These are phyloP conservation scores for Clarias laeviceps DNA, from an alignment of 2,797 vertebrate species.

Conservation along the genomic window DNA sequence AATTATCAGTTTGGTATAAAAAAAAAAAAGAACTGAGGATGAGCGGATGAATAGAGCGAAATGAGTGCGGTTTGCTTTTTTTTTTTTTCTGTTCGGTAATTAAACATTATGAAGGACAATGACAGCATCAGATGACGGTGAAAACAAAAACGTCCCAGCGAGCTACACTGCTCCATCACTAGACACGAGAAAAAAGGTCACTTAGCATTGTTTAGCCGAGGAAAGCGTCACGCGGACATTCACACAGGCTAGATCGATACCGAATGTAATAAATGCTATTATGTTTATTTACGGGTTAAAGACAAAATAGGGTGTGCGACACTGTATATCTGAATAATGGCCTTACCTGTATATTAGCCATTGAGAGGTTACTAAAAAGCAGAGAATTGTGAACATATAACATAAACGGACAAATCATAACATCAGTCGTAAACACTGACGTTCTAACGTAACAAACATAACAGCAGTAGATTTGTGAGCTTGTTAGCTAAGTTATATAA, in stretches of 20 bases:
- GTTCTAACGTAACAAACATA: neutral
- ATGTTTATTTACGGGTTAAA: neutral
- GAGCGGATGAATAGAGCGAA: neutral
- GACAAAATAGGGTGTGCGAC: neutral
- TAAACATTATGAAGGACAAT: neutral
- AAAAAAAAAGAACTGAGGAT: conserved; percentile 11
- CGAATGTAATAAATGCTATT: neutral
- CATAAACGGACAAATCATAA: neutral
- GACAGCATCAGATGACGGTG: neutral
- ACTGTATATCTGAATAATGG: too few relatives aligned
- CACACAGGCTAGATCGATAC: neutral
- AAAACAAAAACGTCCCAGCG: neutral
- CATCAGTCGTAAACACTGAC: neutral
- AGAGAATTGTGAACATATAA: neutral
- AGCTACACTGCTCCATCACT: conserved; percentile 1
- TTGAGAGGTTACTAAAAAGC: neutral
- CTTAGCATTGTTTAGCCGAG: conserved; percentile 7
- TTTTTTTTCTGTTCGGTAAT: neutral
- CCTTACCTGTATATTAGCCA: too few relatives aligned
- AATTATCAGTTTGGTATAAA: conserved; percentile 10
- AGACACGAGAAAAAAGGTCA: conserved; percentile 29
- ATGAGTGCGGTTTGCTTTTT: neutral
- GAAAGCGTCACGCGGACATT: neutral
- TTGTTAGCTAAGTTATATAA: neutral
- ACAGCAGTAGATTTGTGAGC: neutral